Percentiles rank a stretch among this genome's conserved stretches.
Conservation (phyloP, 2,797 vertebrate species). For the Glossophaga mutica region DNA sequence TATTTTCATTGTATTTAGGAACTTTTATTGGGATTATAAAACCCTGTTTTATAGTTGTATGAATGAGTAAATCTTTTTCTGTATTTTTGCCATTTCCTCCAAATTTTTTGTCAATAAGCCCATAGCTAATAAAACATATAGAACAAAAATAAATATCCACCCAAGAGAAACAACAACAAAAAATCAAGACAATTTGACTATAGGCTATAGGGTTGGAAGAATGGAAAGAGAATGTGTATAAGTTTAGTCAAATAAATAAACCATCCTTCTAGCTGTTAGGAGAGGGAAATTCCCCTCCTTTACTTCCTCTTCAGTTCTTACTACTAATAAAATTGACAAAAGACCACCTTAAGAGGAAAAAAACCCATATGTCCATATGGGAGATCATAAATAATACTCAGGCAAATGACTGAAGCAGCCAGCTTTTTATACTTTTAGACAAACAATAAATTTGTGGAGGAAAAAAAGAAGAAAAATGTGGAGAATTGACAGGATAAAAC, state of each 20-base stretch:
- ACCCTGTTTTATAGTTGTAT: background rate
- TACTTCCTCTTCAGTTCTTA: background rate
- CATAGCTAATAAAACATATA: background rate
- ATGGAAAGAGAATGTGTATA: background rate
- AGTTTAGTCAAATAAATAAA: conserved; percentile 9
- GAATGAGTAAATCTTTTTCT: background rate
- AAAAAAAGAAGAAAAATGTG: no score
- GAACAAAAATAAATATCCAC: background rate
- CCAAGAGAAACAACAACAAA: background rate
- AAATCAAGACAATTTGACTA: background rate
- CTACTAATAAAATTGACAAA: background rate
- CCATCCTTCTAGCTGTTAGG: background rate
- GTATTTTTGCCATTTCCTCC: background rate
- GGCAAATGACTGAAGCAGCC: background rate
- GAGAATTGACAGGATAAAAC: background rate
- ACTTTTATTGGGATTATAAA: background rate
- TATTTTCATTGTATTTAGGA: background rate
- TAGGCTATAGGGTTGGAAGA: background rate
- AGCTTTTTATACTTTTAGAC: background rate
- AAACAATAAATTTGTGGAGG: background rate
- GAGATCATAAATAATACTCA: background rate
- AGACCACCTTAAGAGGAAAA: background rate
- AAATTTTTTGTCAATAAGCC: background rate
- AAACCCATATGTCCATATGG: background rate
- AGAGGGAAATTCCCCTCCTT: background rate